Base-by-base conservation (phyloP, 2,113 vertebrate species). In the Pteruthius melanotis region DNA sequence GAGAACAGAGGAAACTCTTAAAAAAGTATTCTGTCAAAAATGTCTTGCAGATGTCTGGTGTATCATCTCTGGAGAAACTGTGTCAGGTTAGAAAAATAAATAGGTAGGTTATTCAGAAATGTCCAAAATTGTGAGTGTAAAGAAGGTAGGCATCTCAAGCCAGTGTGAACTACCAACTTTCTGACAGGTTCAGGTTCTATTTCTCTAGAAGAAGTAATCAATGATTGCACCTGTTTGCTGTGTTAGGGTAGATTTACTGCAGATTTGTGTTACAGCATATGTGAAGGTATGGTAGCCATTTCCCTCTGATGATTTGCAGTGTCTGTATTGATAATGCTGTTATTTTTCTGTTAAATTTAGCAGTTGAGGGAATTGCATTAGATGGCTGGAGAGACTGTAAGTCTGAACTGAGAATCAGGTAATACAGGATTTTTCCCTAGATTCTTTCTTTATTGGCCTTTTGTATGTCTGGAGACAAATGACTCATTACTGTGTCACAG, bases 271-370 rank as follows among this genome's bases (percentile, higher is more conserved):
- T 50, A 8, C 22, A 63, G 70, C 71, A n/a, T 7, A 42, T 17
- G 16, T 6, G 10, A 39, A 70, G 64, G 42, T 37, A 35, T 81
- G 44, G n/a, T 54, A 44, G 45, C 13, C 57, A 14, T 78, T 70
- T 50, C 14, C 23, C 57, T 66, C 56, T 85, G 47, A 54, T 53
- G 70, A 42, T 39, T 77, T 60, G 23, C 26, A 31, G 5, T 16
- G 27, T 22, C 37, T 81, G 4, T 35, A 30, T 22, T 49, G 27
- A 22, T 0, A 75, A 11, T 37, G 13, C 33, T n/a, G 8, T 1
- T 52, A 54, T 66, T 63, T 44, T 72, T 13, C 40, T 86, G 22
- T 59, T 85, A 87, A 70, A 77, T 70, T 6, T 3, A 47, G 18
- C 39, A 59, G 5, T 21, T 61, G 30, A 12, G 12, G 20, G 49